Conservation (phyloP, 92 coral and sea anemone species). For the Umimayanthus chanpuru region DNA sequence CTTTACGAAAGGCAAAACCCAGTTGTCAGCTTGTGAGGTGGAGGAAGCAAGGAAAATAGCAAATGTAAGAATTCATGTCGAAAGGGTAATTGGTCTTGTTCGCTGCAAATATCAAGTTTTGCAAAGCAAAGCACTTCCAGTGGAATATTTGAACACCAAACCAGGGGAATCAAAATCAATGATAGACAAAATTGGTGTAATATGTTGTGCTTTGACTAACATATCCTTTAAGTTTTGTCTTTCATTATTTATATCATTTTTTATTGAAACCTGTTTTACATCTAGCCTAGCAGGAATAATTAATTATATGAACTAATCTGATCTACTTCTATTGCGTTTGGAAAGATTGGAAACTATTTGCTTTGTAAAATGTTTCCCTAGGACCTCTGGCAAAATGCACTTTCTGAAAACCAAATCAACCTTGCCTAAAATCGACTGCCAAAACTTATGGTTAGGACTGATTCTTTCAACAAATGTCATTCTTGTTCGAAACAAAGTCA, state of each 20-base stretch:
- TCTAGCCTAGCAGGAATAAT: no score
- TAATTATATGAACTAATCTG: no score
- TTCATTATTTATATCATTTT: no score
- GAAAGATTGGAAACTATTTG: no score
- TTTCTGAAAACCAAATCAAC: neutral
- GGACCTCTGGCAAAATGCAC: neutral
- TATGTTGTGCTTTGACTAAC: conserved; percentile 30
- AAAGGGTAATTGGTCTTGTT: conserved; percentile 3
- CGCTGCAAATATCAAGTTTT: conserved; percentile 14
- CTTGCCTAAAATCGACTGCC: no score
- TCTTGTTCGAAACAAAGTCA: conserved; percentile 51
- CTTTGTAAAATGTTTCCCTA: no score
- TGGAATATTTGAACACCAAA: conserved; percentile 18
- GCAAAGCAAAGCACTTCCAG: conserved; percentile 30
- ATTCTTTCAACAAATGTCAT: conserved; percentile 18
- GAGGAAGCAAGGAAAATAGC: conserved; percentile 33
- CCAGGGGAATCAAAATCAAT: conserved; percentile 34
- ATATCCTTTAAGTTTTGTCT: neutral
- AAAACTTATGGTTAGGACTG: neutral
- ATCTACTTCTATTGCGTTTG: no score
- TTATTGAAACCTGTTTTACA: no score
- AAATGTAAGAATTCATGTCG: conserved; percentile 16
- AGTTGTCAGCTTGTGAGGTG: conserved; percentile 28
- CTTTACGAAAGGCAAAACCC: conserved; percentile 16
- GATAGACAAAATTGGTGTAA: conserved; percentile 40